Base-by-base conservation (phyloP, 2,888 invertebrate species). In the Nasonia oneida region DNA sequence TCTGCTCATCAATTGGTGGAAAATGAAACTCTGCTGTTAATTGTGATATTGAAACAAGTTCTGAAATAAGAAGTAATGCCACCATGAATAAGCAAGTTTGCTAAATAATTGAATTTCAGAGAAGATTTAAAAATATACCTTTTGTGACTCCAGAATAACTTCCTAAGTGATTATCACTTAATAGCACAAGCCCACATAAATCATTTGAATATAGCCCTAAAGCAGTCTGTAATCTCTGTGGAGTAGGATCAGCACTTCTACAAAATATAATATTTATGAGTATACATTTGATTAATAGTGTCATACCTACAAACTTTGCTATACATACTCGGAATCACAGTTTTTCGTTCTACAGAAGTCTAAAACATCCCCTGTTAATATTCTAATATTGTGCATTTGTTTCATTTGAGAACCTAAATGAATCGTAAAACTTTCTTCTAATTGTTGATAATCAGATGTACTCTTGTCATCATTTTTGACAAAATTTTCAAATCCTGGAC, bases 321-420 rank as follows among this genome's bases (percentile, higher is more conserved):
- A n/a, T 70, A 61, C 86, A 61, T 88, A 93, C 93, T 92, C 91
- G 39, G 91, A 90, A 76, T 95, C 94, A 33, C 93, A 93, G 88
- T 94, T 94, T 86, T 94, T 91, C 0, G 95, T 94, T 89, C 94
- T 94, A 91, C 97, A 97, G 89, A 98, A 95, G 91, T 98, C 97
- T 90, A 97, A 95, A 18, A 97, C 95, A 94, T 98, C 96, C 33
- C 97, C 96, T 85, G 98, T 97, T 50, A 99, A 94, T 87, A 99
- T 96, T 82, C 99, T 95, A 87, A 99, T 97, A 93, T 99, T 99
- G 94, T 99, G 99, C 95, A 98, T 99, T 92, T 99, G 99, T 93
- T 99, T 99, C 93, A 99, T 95, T 94, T 99, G 99, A 5, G 99
- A 98, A 78, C 99, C 99, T 88, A 99, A 95, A 94, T 99, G 98